Evolutionary conservation across 2,888 invertebrate species (phyloP), one percentile per base, ranked within the genome.

Genomic region (Acleris laterana): DNA sequence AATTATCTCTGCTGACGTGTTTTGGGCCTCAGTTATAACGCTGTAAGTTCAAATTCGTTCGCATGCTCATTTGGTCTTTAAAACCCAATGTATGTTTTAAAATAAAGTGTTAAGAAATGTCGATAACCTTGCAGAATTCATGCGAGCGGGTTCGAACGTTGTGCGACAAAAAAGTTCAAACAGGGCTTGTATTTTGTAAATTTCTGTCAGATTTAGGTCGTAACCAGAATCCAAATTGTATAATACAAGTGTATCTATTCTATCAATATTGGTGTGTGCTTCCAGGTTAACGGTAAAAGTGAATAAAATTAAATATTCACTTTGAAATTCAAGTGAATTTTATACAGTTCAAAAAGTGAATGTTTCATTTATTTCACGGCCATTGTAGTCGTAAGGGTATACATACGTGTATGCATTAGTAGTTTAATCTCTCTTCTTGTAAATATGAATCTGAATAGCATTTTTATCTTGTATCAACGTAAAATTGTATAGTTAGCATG

Each of bases 181-280:
- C 46, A 6, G 1, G 17, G n/a, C 6, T 46, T n/a, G 13, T 17
- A 17, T 46, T 46, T 46, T 17, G 46, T 46, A 46, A 6, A 46
- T n/a, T 44, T 16, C 16, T 46, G 46, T 46, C 46, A 46, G 6
- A 7, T 17, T 46, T 46, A 46, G 7, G 46, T 46, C 7, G 16
- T 6, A 46, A 46, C n/a, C n/a, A 46, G 16, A 69, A 71, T 69
- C 17, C 17, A 7, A 44, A 58, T 58, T 58, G 67, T 68, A 66
- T 64, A 68, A 46, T 5, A 46, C 46, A 46, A 63, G 72, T 69
- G 70, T 52, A 63, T 63, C 62, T 59, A 62, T 55, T 85, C 77
- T 83, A 81, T 82, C 73, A 79, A 80, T 77, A 87, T 89, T 88
- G 92, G 87, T 89, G 89, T 92, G 92, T 91, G 92, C 92, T 92